These are phyloP conservation scores for Trichogramma evanescens DNA, from an alignment of 2,888 invertebrate genomes.

Conservation along the genomic window DNA sequence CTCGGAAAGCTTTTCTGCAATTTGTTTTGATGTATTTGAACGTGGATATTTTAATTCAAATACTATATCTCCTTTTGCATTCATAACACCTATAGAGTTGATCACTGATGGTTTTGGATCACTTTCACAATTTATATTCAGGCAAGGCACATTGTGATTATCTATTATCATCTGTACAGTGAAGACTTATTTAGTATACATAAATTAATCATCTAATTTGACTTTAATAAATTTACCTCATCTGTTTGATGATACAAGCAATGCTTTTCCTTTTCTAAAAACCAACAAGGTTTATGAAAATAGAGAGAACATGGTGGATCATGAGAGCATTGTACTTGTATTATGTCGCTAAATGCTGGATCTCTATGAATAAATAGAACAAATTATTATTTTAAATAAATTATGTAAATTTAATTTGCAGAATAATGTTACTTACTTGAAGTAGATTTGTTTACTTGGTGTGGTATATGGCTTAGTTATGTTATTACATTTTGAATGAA, in stretches of 20 bases:
- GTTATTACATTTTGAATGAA: constrained; percentile 27
- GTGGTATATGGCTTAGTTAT: constrained; percentile 22
- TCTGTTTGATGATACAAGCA: constrained; percentile 27
- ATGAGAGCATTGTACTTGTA: constrained; percentile 31
- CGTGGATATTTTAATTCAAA: background rate
- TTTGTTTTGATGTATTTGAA: constrained; percentile 27
- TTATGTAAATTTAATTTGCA: background rate
- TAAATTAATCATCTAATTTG: background rate
- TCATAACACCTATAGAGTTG: too few species aligned
- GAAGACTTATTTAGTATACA: background rate
- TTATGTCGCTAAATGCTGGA: constrained; percentile 34
- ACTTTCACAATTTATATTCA: too few species aligned
- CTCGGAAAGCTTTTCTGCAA: constrained; percentile 24
- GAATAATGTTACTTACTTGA: constrained; percentile 24
- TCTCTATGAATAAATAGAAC: constrained; percentile 26
- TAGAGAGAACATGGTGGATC: constrained; percentile 27
- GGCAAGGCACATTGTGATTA: too few species aligned
- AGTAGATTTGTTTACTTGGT: constrained; percentile 30
- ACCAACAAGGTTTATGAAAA: constrained; percentile 36
- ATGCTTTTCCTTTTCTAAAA: constrained; percentile 27
- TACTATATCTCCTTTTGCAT: too few species aligned
- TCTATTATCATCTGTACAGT: background rate
- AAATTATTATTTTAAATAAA: background rate
- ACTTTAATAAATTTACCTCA: constrained; percentile 25
- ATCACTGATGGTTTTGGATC: too few species aligned